Percentiles rank a stretch among this genome's conserved stretches.
Conservation (phyloP, 1,140 invertebrate species). For the Matsumurasca onukii region DNA sequence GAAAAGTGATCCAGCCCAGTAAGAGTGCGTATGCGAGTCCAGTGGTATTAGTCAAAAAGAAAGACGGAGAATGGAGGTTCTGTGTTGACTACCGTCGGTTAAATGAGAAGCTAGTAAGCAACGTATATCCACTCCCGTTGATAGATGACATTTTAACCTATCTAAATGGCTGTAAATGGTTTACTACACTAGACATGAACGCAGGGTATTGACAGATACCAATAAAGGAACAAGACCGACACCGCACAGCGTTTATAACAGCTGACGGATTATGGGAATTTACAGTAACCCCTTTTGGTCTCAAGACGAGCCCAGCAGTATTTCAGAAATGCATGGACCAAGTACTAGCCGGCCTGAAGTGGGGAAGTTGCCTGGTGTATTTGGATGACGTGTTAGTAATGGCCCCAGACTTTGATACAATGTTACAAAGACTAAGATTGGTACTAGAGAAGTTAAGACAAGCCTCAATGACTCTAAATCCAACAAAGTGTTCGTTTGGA, state of each 20-base stretch:
- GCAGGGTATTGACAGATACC: constrained; percentile 41
- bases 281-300: constrained; percentile 45
- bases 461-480: constrained; percentile 42
- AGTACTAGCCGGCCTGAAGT: constrained; percentile 29
- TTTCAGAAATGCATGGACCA: constrained; percentile 43
- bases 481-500: constrained; percentile 46
- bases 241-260: constrained; percentile 34
- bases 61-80: constrained; percentile 50
- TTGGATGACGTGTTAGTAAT: constrained; percentile 44
- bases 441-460: constrained; percentile 37
- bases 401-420: constrained; percentile 36
- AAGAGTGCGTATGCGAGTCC: constrained; percentile 51
- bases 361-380: constrained; percentile 33
- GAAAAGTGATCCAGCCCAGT: constrained; percentile 48
- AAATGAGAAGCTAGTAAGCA: constrained; percentile 47
- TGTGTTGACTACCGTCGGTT: constrained; percentile 51
- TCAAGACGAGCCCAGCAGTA: constrained; percentile 43
- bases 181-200: constrained; percentile 44
- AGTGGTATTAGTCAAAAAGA: constrained; percentile 54
- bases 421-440: constrained; percentile 35
- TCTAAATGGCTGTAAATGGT: constrained; percentile 41
- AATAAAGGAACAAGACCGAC: constrained; percentile 3
- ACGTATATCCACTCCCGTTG: constrained; percentile 40
- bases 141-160: constrained; percentile 2
- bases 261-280: constrained; percentile 44